Evolutionary conservation across 2,888 invertebrate species (phyloP), one percentile per base, ranked within the genome.

Genomic region (Lithophane leautieri): DNA sequence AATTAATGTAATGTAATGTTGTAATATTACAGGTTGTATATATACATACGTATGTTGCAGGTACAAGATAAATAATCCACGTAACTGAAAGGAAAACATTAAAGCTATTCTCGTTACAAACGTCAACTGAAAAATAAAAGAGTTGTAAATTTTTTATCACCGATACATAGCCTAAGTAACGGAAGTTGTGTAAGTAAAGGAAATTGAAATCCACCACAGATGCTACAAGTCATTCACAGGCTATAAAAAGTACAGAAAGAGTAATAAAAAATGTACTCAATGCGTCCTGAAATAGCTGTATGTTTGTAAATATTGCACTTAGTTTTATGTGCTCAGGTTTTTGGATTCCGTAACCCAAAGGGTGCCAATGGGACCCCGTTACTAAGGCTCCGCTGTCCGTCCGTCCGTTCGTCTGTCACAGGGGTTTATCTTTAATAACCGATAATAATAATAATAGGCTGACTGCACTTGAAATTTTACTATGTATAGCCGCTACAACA

Each of bases 171-270:
- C 90, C 90, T 73, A 84, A 81, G 92, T 92, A 93, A 92, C 94
- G 95, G 95, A 95, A 95, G 95, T 93, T 90, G 86, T 90, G 92
- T 93, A 92, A 93, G 94, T 93, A 92, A 93, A 94, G 94, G 95
- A 94, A 95, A 95, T 95, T 91, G 93, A 94, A 95, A 95, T 95
- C 94, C 91, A 94, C 95, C 94, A 91, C 95, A 95, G 95, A 95
- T 95, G 95, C 94, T 93, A 80, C 90, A 81, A 95, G 92, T 95
- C 95, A 94, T 94, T 95, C 93, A 93, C 94, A 92, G 92, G 89
- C 92, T 91, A 92, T 95, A 94, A 95, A 95, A 94, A 94, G 91
- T 91, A 90, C 88, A 89, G 90, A 91, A 91, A 93, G 92, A 93
- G 94, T 93, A 94, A 93, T 94, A 94, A 94, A 94, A 92, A 89